Percentiles rank a stretch among this genome's conserved stretches.
Conservation (phyloP, 2,113 vertebrate genomes). For the Gambusia holbrooki region DNA sequence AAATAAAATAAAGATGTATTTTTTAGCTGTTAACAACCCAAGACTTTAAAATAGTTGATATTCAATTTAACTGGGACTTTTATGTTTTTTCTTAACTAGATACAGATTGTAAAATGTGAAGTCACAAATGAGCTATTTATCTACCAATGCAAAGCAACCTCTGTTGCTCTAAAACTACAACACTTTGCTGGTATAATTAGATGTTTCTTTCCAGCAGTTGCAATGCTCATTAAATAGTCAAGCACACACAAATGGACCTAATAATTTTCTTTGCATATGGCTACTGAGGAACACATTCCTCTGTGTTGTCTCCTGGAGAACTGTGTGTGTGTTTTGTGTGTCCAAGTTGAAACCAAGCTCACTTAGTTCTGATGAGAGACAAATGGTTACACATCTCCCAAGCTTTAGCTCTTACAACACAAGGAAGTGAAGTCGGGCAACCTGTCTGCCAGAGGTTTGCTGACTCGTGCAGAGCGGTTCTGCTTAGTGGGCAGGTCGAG, state of each 20-base stretch:
- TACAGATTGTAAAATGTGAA: not conserved
- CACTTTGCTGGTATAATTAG: not conserved
- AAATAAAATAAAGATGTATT: not conserved
- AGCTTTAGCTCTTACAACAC: constrained; percentile 9
- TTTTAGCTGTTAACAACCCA: not conserved
- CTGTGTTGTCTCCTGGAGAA: not conserved
- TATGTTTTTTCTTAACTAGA: not conserved
- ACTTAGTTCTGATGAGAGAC: constrained; percentile 47
- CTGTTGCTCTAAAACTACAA: not conserved
- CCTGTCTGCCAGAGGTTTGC: constrained; percentile 41
- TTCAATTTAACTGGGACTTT: not conserved
- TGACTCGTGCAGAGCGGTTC: constrained; percentile 59
- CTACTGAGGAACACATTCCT: not conserved
- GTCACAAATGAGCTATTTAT: not conserved
- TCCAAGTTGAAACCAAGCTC: constrained; percentile 16
- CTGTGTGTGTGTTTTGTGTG: not conserved
- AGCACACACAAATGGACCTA: not conserved
- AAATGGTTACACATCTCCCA: not conserved
- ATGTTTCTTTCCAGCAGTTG: not conserved
- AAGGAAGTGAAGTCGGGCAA: constrained; percentile 9
- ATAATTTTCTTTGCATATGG: not conserved
- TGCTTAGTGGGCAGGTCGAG: constrained; percentile 51
- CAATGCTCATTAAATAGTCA: not conserved
- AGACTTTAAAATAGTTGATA: not conserved
- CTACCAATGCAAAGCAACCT: not conserved